Conservation (phyloP, 2,113 vertebrate genomes). For the Onychorhynchus coronatus region DNA sequence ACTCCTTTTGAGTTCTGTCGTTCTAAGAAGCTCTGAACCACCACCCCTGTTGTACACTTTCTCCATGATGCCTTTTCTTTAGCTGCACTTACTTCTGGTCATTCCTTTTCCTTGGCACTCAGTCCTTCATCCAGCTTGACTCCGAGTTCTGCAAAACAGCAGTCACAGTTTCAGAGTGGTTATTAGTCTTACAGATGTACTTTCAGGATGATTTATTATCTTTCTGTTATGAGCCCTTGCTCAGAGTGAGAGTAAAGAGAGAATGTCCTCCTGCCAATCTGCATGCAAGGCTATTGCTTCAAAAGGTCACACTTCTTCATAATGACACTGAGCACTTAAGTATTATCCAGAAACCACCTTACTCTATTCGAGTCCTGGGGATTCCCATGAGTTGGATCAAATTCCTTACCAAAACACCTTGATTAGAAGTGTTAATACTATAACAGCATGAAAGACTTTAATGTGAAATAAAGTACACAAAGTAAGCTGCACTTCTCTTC, state of each 20-base stretch:
- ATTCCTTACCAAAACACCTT: not conserved
- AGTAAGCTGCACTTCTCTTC: not conserved
- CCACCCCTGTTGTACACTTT: rapidly evolving
- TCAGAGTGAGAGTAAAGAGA: not conserved
- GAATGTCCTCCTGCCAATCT: not conserved
- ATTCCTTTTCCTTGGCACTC: not conserved
- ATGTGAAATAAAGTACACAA: not conserved
- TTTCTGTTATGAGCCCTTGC: not conserved
- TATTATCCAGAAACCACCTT: not conserved
- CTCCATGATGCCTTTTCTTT: not conserved
- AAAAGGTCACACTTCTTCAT: not conserved
- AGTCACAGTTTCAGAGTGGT: not conserved
- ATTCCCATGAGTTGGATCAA: not conserved
- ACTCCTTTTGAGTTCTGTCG: not conserved
- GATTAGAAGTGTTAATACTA: not conserved
- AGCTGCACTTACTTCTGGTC: not conserved
- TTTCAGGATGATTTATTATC: not conserved
- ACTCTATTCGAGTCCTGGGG: not conserved
- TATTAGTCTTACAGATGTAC: not conserved
- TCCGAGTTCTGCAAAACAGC: not conserved
- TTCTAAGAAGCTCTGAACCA: not conserved
- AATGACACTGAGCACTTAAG: not conserved
- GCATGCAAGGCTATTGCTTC: not conserved
- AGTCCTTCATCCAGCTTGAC: not conserved
- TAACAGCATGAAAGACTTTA: not conserved